Evolutionary conservation across 2,797 vertebrate species (phyloP).

Genomic region (Yasuhikotakia modesta): DNA sequence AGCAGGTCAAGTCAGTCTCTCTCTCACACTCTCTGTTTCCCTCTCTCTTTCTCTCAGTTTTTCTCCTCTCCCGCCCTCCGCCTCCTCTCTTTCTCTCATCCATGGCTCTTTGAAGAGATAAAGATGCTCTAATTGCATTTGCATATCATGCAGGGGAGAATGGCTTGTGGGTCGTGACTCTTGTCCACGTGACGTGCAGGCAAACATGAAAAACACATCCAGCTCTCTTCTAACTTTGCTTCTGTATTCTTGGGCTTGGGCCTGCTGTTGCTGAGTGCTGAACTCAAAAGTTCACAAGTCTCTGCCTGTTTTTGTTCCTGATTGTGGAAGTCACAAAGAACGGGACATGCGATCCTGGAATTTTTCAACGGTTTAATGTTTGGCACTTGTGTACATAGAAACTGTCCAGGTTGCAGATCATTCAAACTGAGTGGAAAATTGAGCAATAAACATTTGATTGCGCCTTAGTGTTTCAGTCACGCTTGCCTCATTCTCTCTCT

Average conservation of each 20-base stretch:
- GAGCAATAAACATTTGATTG: slow-evolving; percentile 37
- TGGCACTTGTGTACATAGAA: slow-evolving; percentile 46
- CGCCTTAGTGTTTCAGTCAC: slow-evolving; percentile 5
- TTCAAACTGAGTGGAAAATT: slow-evolving; percentile 30
- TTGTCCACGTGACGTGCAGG: slow-evolving; percentile 45
- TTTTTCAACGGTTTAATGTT: slow-evolving; percentile 30
- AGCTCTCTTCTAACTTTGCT: slow-evolving; percentile 25
- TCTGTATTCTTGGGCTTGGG: not conserved
- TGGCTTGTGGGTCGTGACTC: slow-evolving; percentile 56
- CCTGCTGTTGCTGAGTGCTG: not conserved
- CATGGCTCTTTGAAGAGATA: slow-evolving; percentile 73
- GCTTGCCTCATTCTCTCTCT: not conserved
- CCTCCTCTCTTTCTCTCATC: slow-evolving; percentile 64
- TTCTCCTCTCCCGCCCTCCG: slow-evolving; percentile 25
- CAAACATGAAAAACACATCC: slow-evolving; percentile 50
- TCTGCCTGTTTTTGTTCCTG: not conserved
- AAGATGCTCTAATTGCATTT: slow-evolving; percentile 76
- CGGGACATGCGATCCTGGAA: slow-evolving; percentile 14
- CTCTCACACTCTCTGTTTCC: slow-evolving; percentile 66
- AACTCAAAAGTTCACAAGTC: not conserved
- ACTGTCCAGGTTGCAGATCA: slow-evolving; percentile 10
- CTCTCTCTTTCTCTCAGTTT: slow-evolving; percentile 29
- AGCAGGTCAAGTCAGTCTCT: slow-evolving; percentile 70
- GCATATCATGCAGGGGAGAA: slow-evolving; percentile 68
- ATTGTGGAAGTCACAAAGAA: not conserved